phyloP scores from a whole-genome alignment of 2,113 vertebrate species.

The Corythoichthys haematopterus region DNA sequence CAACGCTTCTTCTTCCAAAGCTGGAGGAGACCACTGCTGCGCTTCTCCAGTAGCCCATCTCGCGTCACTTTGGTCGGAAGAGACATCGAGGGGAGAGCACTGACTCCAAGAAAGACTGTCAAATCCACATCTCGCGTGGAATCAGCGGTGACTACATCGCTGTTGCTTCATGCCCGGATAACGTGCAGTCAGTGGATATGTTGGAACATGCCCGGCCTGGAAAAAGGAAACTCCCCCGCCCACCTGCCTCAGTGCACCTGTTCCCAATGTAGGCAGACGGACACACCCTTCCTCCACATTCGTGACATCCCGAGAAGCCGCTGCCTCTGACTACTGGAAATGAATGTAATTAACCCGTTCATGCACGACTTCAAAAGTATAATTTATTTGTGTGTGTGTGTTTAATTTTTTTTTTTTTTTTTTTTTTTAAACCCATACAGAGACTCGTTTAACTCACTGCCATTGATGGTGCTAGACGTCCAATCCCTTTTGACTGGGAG shows the following conservation, averaged over 20 bases:
- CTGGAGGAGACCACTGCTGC: constrained; percentile 89
- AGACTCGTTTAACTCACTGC: too few species aligned
- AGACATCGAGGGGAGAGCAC: constrained; percentile 62
- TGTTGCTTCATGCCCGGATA: constrained; percentile 17
- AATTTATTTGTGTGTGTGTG: too few species aligned
- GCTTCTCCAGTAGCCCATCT: constrained; percentile 89
- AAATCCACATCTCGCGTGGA: neutral
- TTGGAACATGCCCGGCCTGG: constrained; percentile 75
- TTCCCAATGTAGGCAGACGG: neutral
- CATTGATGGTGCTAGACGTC: too few species aligned
- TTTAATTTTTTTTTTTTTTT: too few species aligned
- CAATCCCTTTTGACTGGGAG: too few species aligned
- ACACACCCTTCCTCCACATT: neutral
- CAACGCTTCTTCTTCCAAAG: constrained; percentile 91
- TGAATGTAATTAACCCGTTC: too few species aligned
- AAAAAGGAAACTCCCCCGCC: neutral
- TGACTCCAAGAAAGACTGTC: neutral
- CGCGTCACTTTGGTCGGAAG: constrained; percentile 73
- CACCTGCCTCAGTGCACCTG: neutral
- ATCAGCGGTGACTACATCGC: neutral
- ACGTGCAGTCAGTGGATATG: constrained; percentile 67
- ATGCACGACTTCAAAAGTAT: too few species aligned
- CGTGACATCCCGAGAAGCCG: neutral
- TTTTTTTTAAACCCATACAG: too few species aligned
- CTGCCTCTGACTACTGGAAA: neutral